Base-by-base conservation (phyloP, 2,888 invertebrate species). In the Epirrita christyi region DNA sequence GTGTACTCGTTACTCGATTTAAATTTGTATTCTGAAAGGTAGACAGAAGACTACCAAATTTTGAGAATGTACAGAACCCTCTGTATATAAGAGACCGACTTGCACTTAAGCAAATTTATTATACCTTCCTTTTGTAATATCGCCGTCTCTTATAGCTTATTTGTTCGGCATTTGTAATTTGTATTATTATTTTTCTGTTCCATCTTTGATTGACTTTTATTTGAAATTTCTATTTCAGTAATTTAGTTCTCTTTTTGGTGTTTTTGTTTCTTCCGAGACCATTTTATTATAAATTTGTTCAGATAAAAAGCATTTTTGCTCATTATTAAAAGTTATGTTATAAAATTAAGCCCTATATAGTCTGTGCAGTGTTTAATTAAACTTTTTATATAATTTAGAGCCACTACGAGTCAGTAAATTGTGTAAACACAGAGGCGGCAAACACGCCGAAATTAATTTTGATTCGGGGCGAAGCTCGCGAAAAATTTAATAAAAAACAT, bases 401-500 rank as follows among this genome's bases (percentile, higher is more conserved):
- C 59, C 57, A 66, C 62, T 69, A 57, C 55, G 66, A 63, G 65
- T 62, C 63, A 68, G 65, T 70, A 59, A 70, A 64, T 70, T 57
- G 46, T 55, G 62, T 63, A 63, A 67, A 64, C 59, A 61, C 64
- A 61, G 57, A 63, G 56, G 52, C 55, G 48, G 61, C 66, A 73
- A 75, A 76, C 75, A 80, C 76, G 72, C 72, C 67, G 66, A 80
- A 83, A 81, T 84, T 83, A 83, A 82, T 83, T 84, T 73, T 68
- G 73, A 77, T 76, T 75, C 71, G 68, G 65, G 72, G 62, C 64
- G 70, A 67, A 65, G 73, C 74, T 73, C 68, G 72, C 71, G 78
- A 81, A 76, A 81, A 78, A 82, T 83, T 85, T 84, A 85, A 84
- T 86, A 66, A 67, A 80, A 85, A 85, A 79, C 85, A 83, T 86